Evolutionary conservation across 1,140 invertebrate species (phyloP), one percentile per base, ranked within the genome.

Genomic region (Drusus annulatus): DNA sequence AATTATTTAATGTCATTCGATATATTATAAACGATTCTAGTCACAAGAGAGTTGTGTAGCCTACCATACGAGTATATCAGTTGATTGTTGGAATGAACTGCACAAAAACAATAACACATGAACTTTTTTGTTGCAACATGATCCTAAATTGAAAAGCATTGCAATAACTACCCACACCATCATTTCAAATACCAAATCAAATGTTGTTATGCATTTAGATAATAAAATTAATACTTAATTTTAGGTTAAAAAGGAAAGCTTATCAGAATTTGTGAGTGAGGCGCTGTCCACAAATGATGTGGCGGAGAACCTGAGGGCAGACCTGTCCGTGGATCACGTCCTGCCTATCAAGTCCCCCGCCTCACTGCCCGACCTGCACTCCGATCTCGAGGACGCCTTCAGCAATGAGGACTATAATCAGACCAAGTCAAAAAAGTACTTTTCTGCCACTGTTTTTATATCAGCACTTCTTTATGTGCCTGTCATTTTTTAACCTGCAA

Each of bases 301-400:
- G 51, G 16, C n/a, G 45, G 78, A 78, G 51, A 19, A 7, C 5
- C 36, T 68, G 10, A 28, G 25, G 52, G 15, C 52, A 36, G 71
- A 58, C n/a, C 1, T 75, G 54, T 13, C 52, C 8, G 52, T 54
- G 51, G 68, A 73, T 7, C 19, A 45, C 31, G 68, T 74, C 15
- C 21, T 79, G 6, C 15, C 79, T 51, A 60, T 79, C 16, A 83
- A 83, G 71, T 83, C 82, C 21, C 82, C 82, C 2, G 28, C 79
- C 31, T 81, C 82, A 3, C 50, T 83, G 19, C 82, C 82, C 17
- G 82, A 83, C 68, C 58, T 83, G 4, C 82, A 83, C 68, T 83
- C 82, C 15, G 82, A 83, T 54, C 76, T 80, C 19, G 79, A 80
- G 75, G 82, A 83, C 60, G 82, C 82, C 25, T 83, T 83, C 63